These are phyloP conservation scores for Epinephelus awoara DNA, from an alignment of 2,797 vertebrate genomes.

Conservation along the genomic window DNA sequence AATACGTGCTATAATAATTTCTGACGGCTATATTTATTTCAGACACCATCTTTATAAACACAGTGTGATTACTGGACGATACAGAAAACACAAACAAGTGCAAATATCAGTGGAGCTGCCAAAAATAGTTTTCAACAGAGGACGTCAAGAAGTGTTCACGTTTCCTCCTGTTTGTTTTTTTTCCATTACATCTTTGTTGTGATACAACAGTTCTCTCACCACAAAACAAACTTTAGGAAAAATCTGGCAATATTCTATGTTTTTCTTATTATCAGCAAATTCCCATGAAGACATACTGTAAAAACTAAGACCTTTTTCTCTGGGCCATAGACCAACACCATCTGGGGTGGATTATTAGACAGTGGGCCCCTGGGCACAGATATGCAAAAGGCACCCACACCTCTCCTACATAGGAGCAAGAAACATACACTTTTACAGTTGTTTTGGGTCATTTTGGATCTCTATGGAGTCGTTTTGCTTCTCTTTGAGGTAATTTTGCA, in stretches of 20 bases:
- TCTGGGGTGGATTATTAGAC: too few species aligned
- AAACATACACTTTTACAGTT: too few species aligned
- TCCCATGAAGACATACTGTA: not conserved
- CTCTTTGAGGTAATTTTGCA: too few species aligned
- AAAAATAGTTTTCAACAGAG: not conserved
- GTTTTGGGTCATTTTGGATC: too few species aligned
- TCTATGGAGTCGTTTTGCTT: too few species aligned
- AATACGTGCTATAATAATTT: slow-evolving; percentile 34
- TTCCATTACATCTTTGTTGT: not conserved
- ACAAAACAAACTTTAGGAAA: not conserved
- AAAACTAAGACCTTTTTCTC: not conserved
- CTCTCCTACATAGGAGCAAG: too few species aligned
- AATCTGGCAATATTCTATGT: not conserved
- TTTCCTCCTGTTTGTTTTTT: not conserved
- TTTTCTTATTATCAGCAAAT: not conserved
- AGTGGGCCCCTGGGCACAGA: too few species aligned
- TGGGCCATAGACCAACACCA: not conserved
- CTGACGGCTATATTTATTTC: slow-evolving; percentile 26
- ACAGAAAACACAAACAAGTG: not conserved
- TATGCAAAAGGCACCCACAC: too few species aligned
- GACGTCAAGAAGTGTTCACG: not conserved
- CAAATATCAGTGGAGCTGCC: not conserved
- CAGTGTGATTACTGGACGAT: not conserved
- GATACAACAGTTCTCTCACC: not conserved
- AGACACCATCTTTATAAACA: not conserved